Conservation (phyloP, 2,888 invertebrate genomes). For the Antitype chi region DNA sequence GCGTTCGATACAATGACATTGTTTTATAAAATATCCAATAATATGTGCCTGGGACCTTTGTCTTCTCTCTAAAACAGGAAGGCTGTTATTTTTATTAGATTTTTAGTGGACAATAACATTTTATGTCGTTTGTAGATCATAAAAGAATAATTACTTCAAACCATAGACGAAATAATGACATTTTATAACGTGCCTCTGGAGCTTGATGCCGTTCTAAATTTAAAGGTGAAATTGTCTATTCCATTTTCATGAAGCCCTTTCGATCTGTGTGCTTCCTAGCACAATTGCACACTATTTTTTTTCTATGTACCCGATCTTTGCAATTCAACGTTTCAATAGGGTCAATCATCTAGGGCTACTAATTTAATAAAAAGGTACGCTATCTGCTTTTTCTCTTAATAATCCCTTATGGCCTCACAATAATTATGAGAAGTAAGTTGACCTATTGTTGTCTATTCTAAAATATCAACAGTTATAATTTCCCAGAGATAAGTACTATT, state of each 20-base stretch:
- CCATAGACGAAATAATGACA: constrained; percentile 15
- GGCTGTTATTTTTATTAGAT: constrained; percentile 8
- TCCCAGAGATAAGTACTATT: constrained; percentile 34
- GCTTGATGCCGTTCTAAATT: constrained; percentile 28
- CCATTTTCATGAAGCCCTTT: neutral
- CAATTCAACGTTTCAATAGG: neutral
- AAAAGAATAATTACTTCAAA: neutral
- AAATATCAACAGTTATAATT: constrained; percentile 59
- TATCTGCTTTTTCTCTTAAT: neutral
- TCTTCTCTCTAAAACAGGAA: constrained; percentile 29
- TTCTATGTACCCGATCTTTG: neutral
- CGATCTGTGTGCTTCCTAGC: neutral
- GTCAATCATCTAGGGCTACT: neutral
- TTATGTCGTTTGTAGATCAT: neutral
- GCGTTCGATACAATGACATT: constrained; percentile 45
- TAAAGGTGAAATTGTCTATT: constrained; percentile 17
- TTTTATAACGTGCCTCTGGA: constrained; percentile 1
- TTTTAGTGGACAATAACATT: constrained; percentile 17
- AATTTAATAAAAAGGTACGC: neutral
- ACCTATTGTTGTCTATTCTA: constrained; percentile 17
- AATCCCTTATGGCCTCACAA: constrained; percentile 6
- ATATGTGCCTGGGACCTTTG: constrained; percentile 38
- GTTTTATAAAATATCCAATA: constrained; percentile 43
- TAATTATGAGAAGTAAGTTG: constrained; percentile 32
- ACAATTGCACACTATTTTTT: neutral